Base-by-base conservation (phyloP, 2,888 invertebrate genomes). In the Plagiodera versicolora region DNA sequence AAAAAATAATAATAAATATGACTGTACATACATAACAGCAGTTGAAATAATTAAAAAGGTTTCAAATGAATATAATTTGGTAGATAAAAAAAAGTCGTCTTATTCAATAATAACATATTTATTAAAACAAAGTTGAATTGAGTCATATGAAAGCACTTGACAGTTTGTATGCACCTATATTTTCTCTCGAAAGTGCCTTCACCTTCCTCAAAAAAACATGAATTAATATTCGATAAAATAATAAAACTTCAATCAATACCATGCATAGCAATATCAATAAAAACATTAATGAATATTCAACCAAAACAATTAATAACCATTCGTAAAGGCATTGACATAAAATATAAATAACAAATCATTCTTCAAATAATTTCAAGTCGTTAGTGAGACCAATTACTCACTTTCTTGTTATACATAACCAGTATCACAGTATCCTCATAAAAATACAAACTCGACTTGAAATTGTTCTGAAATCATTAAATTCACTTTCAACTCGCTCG, bases 341-440 rank as follows among this genome's bases (percentile, higher is more conserved):
- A 57, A 57, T 19, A 57, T 49, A 17, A 47, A 48, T 56, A 56
- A 60, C 56, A 60, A 60, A 56, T 19, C 45, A 58, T 46, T 39
- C 44, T 55, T 50, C 18, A 49, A 18, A 16, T 54, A 44, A 63
- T 58, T 45, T 64, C 60, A 63, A 56, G 56, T 67, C 66, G 67
- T 60, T 60, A 53, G 57, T 63, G 65, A 64, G 64, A 59, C 52
- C 58, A 50, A 51, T 45, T 52, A 53, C 63, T 64, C 65, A 61
- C 60, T 57, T 57, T 50, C 32, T 55, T 57, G 50, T 57, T 61
- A 56, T 56, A 63, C 59, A 64, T 64, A 66, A 66, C 70, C 73
- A 72, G 70, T 73, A 73, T 73, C 73, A 73, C 73, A 73, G 73
- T 70, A 72, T 72, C 69, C 70, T 68, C 67, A 61, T 62, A 62